phyloP scores from a whole-genome alignment of 2,797 vertebrate species.

The Hypotaenidia okinawae region DNA sequence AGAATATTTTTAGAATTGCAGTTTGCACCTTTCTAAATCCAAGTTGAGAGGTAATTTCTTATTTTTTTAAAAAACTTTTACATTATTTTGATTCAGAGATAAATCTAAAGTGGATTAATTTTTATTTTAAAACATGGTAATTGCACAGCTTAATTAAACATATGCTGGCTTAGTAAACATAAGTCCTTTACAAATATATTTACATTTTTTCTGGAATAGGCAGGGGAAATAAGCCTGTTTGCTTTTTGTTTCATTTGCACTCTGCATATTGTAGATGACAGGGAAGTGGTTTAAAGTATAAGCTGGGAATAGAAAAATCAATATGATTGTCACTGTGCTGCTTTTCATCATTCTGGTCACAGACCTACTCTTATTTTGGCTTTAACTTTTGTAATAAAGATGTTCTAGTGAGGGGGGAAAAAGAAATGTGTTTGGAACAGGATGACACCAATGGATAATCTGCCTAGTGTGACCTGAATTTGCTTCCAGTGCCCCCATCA shows the following conservation, averaged over 20 bases:
- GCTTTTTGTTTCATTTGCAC: neutral
- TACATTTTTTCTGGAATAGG: neutral
- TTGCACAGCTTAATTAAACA: neutral
- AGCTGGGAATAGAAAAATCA: neutral
- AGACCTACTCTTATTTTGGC: neutral
- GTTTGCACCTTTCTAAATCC: neutral
- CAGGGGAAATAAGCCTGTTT: neutral
- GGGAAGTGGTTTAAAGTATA: neutral
- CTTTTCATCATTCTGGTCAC: neutral
- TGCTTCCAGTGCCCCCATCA: neutral
- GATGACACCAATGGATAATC: neutral
- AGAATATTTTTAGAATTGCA: neutral
- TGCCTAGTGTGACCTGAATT: neutral
- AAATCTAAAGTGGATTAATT: neutral
- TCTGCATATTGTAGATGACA: neutral
- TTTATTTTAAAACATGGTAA: neutral
- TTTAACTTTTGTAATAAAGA: neutral
- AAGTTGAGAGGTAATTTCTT: neutral
- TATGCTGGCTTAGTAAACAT: neutral
- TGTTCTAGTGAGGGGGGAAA: neutral
- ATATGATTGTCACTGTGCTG: neutral
- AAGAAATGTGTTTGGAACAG: neutral
- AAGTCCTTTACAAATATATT: neutral
- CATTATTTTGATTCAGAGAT: neutral
- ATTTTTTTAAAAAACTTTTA: neutral